Evolutionary conservation across 2,797 vertebrate genomes (phyloP).

Genomic region (Triplophysa yarkandensis): DNA sequence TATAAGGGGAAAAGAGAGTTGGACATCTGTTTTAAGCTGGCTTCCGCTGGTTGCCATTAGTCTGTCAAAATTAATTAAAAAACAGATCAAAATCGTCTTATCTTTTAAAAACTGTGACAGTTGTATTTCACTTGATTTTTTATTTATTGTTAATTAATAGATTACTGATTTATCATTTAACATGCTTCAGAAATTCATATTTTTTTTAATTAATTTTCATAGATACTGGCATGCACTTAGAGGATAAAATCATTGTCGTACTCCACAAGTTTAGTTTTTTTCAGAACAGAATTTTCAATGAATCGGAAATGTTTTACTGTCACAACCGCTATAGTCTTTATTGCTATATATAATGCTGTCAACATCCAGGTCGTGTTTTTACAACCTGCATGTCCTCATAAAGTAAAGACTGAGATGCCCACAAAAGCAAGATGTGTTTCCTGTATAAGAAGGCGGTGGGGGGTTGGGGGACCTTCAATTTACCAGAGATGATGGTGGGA

Average conservation of each 20-base stretch:
- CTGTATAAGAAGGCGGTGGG: slow-evolving; percentile 18
- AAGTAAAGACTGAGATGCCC: slow-evolving; percentile 16
- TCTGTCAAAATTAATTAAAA: not conserved
- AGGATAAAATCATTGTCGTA: no score
- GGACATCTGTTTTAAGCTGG: not conserved
- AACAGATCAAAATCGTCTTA: not conserved
- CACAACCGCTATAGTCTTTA: not conserved
- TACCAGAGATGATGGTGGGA: slow-evolving; percentile 42
- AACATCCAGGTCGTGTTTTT: not conserved
- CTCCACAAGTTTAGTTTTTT: no score
- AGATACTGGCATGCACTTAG: no score
- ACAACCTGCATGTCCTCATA: not conserved
- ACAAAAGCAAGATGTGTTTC: slow-evolving; percentile 24
- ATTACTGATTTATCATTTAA: not conserved
- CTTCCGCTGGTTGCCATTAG: not conserved
- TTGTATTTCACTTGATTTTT: no score
- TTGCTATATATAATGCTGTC: not conserved
- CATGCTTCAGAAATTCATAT: not conserved
- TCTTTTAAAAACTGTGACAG: no score
- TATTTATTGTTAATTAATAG: not conserved
- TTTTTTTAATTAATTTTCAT: no score
- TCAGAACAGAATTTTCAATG: not conserved
- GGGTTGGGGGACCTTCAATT: slow-evolving; percentile 6
- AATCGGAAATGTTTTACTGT: not conserved
- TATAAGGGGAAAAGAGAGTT: not conserved